phyloP scores from a whole-genome alignment of 2,797 vertebrate species.

The Acipenser transmontanus region DNA sequence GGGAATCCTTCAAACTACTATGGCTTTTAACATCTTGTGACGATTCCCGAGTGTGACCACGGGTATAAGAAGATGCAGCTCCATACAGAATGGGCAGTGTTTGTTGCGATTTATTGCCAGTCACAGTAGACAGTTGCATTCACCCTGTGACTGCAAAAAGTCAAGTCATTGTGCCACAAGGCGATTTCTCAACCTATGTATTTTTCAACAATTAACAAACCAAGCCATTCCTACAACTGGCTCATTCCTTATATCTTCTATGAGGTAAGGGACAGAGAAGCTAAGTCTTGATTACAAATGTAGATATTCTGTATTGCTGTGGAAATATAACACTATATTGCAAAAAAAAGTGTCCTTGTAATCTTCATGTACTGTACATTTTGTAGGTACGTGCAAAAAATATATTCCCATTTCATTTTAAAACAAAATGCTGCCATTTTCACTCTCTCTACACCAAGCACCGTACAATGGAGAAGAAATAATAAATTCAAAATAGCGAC shows the following conservation, averaged over 20 bases:
- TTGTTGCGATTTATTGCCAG: not conserved
- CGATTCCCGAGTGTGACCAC: constrained; percentile 31
- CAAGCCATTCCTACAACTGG: constrained; percentile 40
- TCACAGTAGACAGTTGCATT: constrained; percentile 10
- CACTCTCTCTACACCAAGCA: too few relatives aligned
- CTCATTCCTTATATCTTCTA: constrained; percentile 48
- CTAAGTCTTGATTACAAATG: not conserved
- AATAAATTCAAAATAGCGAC: too few relatives aligned
- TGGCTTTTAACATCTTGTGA: constrained; percentile 49
- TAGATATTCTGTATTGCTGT: too few relatives aligned
- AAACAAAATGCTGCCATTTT: too few relatives aligned
- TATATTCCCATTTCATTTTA: too few relatives aligned
- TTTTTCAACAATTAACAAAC: constrained; percentile 56
- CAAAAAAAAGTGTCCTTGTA: too few relatives aligned
- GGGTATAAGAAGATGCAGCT: constrained; percentile 14
- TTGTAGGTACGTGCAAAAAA: too few relatives aligned
- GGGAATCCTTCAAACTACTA: constrained; percentile 18
- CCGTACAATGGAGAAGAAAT: too few relatives aligned
- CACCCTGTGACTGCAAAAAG: constrained; percentile 26
- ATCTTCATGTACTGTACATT: too few relatives aligned
- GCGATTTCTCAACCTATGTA: constrained; percentile 21
- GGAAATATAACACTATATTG: too few relatives aligned
- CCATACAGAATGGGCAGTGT: constrained; percentile 13
- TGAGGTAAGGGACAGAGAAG: constrained; percentile 52
- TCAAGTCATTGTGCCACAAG: constrained; percentile 23